Evolutionary conservation across 2,113 vertebrate genomes (phyloP).

Genomic region (Rattus norvegicus): GRCr8 NC_086024.1:76277001-76277500

Average conservation of each 20-base stretch:
- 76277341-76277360: no score
- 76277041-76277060: not conserved
- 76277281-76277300: not conserved
- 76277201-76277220: not conserved
- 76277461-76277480: conserved; percentile 61
- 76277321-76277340: not conserved
- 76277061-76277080: conserved; percentile 14
- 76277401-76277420: not conserved
- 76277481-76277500: not conserved
- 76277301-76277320: not conserved
- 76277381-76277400: not conserved
- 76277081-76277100: not conserved
- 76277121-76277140: conserved; percentile 16
- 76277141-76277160: not conserved
- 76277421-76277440: not conserved
- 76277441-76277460: conserved; percentile 40
- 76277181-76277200: not conserved
- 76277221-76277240: conserved; percentile 1
- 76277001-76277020: conserved; percentile 26
- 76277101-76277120: not conserved
- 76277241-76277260: not conserved
- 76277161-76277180: conserved; percentile 25
- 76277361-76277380: not conserved
- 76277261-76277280: not conserved
- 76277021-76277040: not conserved